Percentiles rank a stretch among this genome's conserved stretches.
These are phyloP conservation scores for Orthonyx spaldingii DNA, from an alignment of 2,113 vertebrate species.

Conservation along the genomic window DNA sequence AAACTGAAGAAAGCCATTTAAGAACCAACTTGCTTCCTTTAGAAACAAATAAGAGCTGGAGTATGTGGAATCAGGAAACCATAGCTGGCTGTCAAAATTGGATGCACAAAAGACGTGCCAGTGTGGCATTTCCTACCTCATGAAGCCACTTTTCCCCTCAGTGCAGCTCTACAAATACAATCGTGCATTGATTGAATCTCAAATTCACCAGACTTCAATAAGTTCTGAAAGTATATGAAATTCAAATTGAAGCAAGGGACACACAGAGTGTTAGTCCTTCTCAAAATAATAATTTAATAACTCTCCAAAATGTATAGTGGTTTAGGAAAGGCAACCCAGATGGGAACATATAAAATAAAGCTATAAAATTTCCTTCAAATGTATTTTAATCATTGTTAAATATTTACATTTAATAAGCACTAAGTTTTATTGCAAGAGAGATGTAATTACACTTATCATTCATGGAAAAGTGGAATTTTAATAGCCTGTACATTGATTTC, in stretches of 20 bases:
- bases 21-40: not conserved
- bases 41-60: conserved; percentile 28
- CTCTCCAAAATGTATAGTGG: conserved; percentile 60
- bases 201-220: conserved; percentile 54
- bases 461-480: conserved; percentile 75
- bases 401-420: conserved; percentile 82
- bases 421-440: conserved; percentile 68
- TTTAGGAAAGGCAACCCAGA: conserved; percentile 76
- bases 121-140: conserved; percentile 7
- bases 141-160: conserved; percentile 18
- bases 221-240: conserved; percentile 59
- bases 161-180: not conserved
- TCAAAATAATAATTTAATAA: conserved; percentile 76
- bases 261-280: conserved; percentile 63
- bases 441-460: conserved; percentile 78
- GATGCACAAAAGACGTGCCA: not conserved
- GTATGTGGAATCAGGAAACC: conserved; percentile 7
- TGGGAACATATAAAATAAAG: conserved; percentile 76
- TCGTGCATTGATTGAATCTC: conserved; percentile 2
- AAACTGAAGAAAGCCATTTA: conserved; percentile 16
- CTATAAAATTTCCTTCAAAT: conserved; percentile 77
- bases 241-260: conserved; percentile 63
- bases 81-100: not conserved
- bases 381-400: conserved; percentile 79
- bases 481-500: conserved; percentile 71